phyloP scores from a whole-genome alignment of 1,140 invertebrate genomes.

The Tetragonula clypearis region DNA sequence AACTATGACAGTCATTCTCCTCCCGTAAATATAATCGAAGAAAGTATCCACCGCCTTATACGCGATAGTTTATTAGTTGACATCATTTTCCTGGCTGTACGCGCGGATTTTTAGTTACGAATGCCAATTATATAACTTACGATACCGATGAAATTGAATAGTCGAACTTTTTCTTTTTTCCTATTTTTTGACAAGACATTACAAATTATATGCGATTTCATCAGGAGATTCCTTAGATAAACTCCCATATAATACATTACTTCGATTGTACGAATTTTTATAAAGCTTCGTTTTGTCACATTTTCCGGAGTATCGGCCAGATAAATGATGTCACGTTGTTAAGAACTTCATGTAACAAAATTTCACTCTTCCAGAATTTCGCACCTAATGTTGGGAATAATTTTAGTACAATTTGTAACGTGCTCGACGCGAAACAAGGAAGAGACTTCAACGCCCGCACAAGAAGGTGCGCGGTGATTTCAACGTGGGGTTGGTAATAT shows the following conservation, averaged over 20 bases:
- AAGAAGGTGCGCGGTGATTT: constrained; percentile 7
- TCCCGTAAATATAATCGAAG: constrained; percentile 47
- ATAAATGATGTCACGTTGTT: not conserved
- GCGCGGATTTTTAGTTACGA: not conserved
- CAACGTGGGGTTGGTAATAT: not conserved
- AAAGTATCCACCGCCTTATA: constrained; percentile 12
- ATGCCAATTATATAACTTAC: not conserved
- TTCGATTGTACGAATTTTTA: too few species aligned
- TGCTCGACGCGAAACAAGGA: not conserved
- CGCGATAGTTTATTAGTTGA: constrained; percentile 31
- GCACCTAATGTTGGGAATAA: not conserved
- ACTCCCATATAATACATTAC: too few species aligned
- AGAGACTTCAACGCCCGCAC: constrained; percentile 9
- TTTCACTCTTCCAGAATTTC: not conserved
- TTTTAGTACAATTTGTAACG: not conserved
- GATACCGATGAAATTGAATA: too few species aligned
- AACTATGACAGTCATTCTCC: constrained; percentile 43
- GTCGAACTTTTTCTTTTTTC: too few species aligned
- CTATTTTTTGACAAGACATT: too few species aligned
- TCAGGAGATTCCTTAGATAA: too few species aligned
- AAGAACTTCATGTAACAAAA: too few species aligned
- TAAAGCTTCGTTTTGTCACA: too few species aligned
- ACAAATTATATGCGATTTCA: too few species aligned
- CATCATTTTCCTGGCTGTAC: not conserved
- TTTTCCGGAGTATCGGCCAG: not conserved